A percentile compares a stretch with the other conserved stretches of the same genome.
phyloP scores from a whole-genome alignment of 2,888 invertebrate species.

The Pollenia griseotomentosa region DNA sequence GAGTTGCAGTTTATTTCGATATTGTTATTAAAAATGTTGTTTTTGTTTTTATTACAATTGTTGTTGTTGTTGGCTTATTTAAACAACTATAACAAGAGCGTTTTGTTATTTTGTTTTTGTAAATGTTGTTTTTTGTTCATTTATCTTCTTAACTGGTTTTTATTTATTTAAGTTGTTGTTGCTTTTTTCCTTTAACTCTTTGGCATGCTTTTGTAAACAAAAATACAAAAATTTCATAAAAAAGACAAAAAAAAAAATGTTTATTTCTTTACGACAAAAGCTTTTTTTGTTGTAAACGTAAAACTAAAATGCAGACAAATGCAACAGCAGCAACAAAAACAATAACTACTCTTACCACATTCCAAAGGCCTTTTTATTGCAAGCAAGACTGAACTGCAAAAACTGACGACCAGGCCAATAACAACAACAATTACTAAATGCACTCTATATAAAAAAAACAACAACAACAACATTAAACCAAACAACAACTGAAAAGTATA shows the following conservation, averaged over 20 bases:
- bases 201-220: slow-evolving; percentile 66
- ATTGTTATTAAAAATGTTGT: slow-evolving; percentile 3
- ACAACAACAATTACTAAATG: slow-evolving; percentile 45
- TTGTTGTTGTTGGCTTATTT: slow-evolving; percentile 45
- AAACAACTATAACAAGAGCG: slow-evolving; percentile 60
- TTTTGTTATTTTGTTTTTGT: slow-evolving; percentile 12
- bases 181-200: slow-evolving; percentile 5
- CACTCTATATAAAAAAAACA: slow-evolving; percentile 72
- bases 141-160: slow-evolving; percentile 69
- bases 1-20: slow-evolving; percentile 22
- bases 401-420: slow-evolving; percentile 45
- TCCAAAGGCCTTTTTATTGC: slow-evolving; percentile 61
- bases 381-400: slow-evolving; percentile 46
- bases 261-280: slow-evolving; percentile 44
- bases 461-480: slow-evolving; percentile 65
- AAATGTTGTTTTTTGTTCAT: slow-evolving; percentile 29
- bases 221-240: slow-evolving; percentile 33
- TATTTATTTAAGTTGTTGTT: slow-evolving; percentile 43
- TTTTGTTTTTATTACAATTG: slow-evolving; percentile 17
- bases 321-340: slow-evolving; percentile 18
- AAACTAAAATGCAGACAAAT: slow-evolving; percentile 60
- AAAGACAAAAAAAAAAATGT: slow-evolving; percentile 27
- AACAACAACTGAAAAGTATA: slow-evolving; percentile 56
- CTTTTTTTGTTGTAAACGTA: slow-evolving; percentile 64
- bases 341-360: slow-evolving; percentile 70